A percentile compares a stretch with the other conserved stretches of the same genome.
Conservation (phyloP, 2,888 invertebrate species). For the Troilus luridus region DNA sequence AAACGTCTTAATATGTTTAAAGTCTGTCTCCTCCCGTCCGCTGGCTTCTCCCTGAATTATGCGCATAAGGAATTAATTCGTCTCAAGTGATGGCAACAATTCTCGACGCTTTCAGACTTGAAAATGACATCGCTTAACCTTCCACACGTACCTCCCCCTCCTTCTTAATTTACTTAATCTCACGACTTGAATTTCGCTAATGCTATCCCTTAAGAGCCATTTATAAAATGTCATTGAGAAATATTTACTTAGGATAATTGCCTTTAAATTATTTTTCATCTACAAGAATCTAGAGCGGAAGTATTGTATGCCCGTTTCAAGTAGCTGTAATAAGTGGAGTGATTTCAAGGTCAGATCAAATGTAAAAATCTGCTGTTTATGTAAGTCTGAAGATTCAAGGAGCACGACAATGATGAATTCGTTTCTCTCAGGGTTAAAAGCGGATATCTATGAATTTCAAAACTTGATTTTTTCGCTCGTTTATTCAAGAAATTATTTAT, state of each 20-base stretch:
- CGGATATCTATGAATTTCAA: no score
- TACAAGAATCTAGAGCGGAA: not conserved
- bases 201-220: not conserved
- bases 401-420: no score
- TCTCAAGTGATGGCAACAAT: conserved; percentile 48
- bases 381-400: no score
- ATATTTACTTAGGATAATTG: not conserved
- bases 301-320: not conserved
- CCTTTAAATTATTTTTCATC: not conserved
- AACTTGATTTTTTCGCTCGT: no score
- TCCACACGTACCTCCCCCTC: not conserved
- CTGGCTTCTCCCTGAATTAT: conserved; percentile 44
- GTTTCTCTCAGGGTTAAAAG: no score
- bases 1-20: conserved; percentile 60
- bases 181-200: not conserved
- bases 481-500: no score
- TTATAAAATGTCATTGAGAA: not conserved
- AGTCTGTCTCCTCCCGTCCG: conserved; percentile 51
- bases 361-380: no score
- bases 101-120: conserved; percentile 48
- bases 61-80: conserved; percentile 59
- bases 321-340: no score
- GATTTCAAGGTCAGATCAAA: no score
- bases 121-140: conserved; percentile 50
- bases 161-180: conserved; percentile 39